These are phyloP conservation scores for Rhyacophila evoluta DNA, from an alignment of 2,888 invertebrate species.

Conservation along the genomic window DNA sequence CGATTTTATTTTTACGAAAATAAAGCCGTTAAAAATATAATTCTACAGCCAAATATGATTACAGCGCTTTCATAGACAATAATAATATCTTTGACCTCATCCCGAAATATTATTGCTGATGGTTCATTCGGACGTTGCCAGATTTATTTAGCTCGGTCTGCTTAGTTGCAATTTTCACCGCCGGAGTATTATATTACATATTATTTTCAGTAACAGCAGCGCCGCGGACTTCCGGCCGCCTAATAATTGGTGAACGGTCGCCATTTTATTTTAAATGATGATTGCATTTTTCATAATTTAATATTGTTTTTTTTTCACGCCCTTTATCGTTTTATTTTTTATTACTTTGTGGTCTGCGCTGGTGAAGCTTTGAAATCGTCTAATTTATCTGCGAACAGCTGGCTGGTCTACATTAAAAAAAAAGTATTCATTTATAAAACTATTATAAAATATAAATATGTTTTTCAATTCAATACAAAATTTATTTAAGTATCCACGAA, in stretches of 20 bases:
- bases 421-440: too few species aligned
- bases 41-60: not conserved
- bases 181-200: not conserved
- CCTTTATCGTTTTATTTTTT: not conserved
- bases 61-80: not conserved
- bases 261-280: conserved; percentile 14
- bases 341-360: too few species aligned
- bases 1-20: not conserved
- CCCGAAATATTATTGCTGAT: conserved; percentile 8
- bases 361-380: too few species aligned
- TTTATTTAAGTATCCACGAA: too few species aligned
- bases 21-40: not conserved
- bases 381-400: too few species aligned
- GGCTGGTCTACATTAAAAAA: too few species aligned
- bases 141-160: conserved; percentile 1
- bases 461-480: too few species aligned
- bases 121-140: not conserved
- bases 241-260: not conserved
- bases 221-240: not conserved
- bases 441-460: too few species aligned
- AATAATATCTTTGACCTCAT: not conserved
- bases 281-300: conserved; percentile 12
- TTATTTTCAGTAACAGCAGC: not conserved
- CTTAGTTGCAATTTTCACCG: conserved; percentile 12
- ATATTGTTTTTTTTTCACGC: not conserved